phyloP scores from a whole-genome alignment of 2,888 invertebrate genomes.

The Tridacna crocea region DNA sequence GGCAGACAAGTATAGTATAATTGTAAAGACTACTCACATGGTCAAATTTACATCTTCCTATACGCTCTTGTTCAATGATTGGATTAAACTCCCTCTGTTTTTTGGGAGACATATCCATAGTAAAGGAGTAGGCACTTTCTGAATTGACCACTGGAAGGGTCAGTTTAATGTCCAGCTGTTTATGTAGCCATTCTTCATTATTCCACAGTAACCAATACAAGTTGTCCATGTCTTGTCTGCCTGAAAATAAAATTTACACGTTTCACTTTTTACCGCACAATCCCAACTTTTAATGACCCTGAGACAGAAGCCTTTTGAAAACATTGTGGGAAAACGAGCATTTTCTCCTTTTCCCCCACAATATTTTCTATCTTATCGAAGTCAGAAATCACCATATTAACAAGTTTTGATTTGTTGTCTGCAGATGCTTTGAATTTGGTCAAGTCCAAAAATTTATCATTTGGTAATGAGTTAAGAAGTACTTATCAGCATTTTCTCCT shows the following conservation, averaged over 20 bases:
- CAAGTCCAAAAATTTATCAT: too few relatives aligned
- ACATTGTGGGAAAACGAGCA: background rate
- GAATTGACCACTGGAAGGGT: constrained; percentile 60
- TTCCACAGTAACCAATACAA: constrained; percentile 75
- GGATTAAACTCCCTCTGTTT: constrained; percentile 69
- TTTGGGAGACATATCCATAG: constrained; percentile 26
- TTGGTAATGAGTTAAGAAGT: too few relatives aligned
- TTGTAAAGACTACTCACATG: constrained; percentile 71
- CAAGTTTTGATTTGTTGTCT: too few relatives aligned
- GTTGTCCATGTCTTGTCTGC: constrained; percentile 64
- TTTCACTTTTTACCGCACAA: background rate
- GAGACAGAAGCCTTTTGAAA: background rate
- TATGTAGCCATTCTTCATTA: constrained; percentile 79
- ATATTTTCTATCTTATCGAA: background rate
- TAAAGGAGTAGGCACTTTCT: constrained; percentile 35
- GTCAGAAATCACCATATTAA: too few relatives aligned
- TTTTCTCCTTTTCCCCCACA: background rate
- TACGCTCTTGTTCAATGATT: constrained; percentile 70
- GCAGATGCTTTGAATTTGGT: too few relatives aligned
- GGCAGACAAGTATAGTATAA: too few relatives aligned
- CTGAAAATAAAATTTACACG: constrained; percentile 46
- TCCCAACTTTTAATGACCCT: background rate
- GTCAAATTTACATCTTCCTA: constrained; percentile 74
- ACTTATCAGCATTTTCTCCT: too few relatives aligned
- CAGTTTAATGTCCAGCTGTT: constrained; percentile 78